Percentiles rank a stretch among this genome's conserved stretches.
Evolutionary conservation across 2,113 vertebrate genomes (phyloP).

Genomic region (Microtus montanus): DNA sequence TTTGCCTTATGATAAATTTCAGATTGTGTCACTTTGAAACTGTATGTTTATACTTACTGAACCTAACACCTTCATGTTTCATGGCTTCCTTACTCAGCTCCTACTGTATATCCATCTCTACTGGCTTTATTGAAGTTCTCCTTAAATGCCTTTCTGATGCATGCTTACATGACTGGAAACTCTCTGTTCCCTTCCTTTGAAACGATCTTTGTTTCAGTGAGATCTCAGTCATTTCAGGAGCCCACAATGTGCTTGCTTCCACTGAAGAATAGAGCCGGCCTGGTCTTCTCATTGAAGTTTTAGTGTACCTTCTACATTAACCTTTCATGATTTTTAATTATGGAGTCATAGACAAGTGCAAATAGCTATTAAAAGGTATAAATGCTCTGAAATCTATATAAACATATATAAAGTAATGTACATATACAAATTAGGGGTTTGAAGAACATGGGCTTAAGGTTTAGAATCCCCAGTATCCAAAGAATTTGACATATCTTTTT

Average conservation of each 20-base stretch:
- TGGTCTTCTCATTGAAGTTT: neutral
- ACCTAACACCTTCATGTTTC: neutral
- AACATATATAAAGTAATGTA: neutral
- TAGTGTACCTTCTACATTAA: neutral
- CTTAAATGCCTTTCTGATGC: neutral
- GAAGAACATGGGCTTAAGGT: neutral
- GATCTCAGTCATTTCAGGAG: fast-evolving
- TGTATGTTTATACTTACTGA: too few relatives aligned
- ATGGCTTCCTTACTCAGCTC: too few relatives aligned
- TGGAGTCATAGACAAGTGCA: too few relatives aligned
- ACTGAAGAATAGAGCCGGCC: fast-evolving
- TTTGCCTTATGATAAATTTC: neutral
- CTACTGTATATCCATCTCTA: fast-evolving
- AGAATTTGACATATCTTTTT: too few relatives aligned
- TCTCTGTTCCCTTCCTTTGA: neutral
- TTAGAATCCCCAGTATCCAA: too few relatives aligned
- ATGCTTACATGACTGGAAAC: neutral
- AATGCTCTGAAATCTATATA: neutral
- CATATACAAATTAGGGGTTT: neutral
- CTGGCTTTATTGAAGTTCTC: neutral
- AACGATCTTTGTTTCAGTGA: neutral
- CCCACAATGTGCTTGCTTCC: neutral
- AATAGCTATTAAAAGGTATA: neutral
- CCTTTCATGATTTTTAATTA: fast-evolving
- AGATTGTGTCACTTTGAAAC: fast-evolving